A percentile compares a stretch with the other conserved stretches of the same genome.
These are phyloP conservation scores for Montifringilla adamsi DNA, from an alignment of 2,113 vertebrate species.

Conservation along the genomic window DNA sequence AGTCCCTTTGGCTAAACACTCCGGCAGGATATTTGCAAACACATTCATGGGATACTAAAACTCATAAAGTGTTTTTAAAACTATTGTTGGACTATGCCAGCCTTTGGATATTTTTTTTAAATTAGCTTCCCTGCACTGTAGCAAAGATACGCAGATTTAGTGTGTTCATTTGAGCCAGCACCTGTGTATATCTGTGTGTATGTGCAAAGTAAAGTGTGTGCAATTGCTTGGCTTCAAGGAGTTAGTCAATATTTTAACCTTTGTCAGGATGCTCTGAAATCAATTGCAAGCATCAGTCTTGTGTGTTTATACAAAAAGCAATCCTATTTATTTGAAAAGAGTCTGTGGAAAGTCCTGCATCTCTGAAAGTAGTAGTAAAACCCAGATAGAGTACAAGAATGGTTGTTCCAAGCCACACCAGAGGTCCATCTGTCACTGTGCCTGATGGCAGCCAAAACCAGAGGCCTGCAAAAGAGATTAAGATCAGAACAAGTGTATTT, in stretches of 20 bases:
- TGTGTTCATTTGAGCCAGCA: not conserved
- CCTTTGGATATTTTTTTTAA: rapidly evolving
- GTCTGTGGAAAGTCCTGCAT: not conserved
- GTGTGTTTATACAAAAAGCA: not conserved
- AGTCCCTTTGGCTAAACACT: not conserved
- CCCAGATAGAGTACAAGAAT: not conserved
- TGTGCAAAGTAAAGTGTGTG: not conserved
- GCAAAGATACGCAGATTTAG: not conserved
- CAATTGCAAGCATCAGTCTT: not conserved
- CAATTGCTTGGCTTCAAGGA: not conserved
- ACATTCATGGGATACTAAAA: not conserved
- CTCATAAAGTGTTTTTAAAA: not conserved
- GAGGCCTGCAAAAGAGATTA: not conserved
- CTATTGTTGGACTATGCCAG: not conserved
- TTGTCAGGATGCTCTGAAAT: constrained; percentile 9
- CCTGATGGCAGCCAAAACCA: not conserved
- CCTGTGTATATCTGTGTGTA: not conserved
- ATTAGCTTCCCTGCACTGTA: not conserved
- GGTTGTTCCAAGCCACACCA: not conserved
- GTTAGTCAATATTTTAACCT: constrained; percentile 15
- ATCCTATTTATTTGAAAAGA: not conserved
- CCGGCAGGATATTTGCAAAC: not conserved
- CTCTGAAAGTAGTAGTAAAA: not conserved
- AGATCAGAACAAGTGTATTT: not conserved
- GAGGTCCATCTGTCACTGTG: not conserved